These are phyloP conservation scores for Gephyroberyx darwinii DNA, from an alignment of 2,797 vertebrate species.

Conservation along the genomic window DNA sequence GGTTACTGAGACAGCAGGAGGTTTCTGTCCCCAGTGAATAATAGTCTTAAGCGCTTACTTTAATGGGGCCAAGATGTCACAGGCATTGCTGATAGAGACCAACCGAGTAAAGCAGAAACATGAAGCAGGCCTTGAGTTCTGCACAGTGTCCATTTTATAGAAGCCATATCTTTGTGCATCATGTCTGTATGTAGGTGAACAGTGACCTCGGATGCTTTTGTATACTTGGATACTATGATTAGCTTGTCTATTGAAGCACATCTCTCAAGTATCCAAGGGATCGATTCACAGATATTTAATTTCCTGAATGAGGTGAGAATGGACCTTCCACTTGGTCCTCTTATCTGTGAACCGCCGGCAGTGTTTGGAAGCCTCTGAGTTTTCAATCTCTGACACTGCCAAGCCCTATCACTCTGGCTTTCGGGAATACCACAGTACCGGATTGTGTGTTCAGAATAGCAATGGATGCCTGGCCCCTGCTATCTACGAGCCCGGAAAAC, in stretches of 20 bases:
- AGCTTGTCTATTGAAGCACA: slow-evolving; percentile 10
- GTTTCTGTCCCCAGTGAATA: slow-evolving; percentile 3
- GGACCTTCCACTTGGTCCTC: neutral
- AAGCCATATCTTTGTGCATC: neutral
- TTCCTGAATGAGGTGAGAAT: slow-evolving; percentile 55
- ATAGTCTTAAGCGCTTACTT: neutral
- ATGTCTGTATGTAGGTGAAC: neutral
- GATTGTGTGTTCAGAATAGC: slow-evolving; percentile 61
- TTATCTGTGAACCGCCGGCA: slow-evolving; percentile 20
- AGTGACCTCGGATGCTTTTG: neutral
- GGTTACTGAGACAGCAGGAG: neutral
- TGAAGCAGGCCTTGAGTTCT: neutral
- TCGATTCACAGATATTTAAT: slow-evolving; percentile 55
- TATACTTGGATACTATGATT: slow-evolving; percentile 24
- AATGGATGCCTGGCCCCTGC: slow-evolving; percentile 35
- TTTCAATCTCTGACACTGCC: slow-evolving; percentile 60
- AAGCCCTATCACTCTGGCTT: slow-evolving; percentile 57
- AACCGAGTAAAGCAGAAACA: too few species aligned
- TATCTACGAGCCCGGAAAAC: slow-evolving; percentile 41
- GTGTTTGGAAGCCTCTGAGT: slow-evolving; percentile 29
- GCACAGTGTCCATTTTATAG: neutral
- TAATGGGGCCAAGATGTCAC: too few species aligned
- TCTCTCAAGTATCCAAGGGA: slow-evolving; percentile 20
- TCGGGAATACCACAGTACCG: slow-evolving; percentile 31
- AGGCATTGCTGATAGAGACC: too few species aligned